phyloP scores from a whole-genome alignment of 2,888 invertebrate genomes.

The Orchesellides sinensis region DNA sequence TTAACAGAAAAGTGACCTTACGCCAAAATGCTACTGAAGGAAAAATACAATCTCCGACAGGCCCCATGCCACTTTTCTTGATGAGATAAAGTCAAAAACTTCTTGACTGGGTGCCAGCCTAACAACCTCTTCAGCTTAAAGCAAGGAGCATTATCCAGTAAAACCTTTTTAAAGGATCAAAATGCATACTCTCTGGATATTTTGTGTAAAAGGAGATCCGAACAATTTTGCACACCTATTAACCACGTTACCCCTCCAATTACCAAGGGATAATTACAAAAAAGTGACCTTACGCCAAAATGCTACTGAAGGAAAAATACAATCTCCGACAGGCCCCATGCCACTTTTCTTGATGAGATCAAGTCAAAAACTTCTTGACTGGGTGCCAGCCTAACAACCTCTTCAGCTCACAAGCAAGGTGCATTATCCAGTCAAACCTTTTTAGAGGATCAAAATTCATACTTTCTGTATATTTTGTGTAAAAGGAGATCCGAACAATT shows the following conservation, averaged over 20 bases:
- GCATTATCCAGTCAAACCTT: background rate
- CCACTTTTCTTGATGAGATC: slow-evolving; percentile 50
- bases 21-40: slow-evolving; percentile 47
- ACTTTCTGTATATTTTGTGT: slow-evolving; percentile 34
- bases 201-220: slow-evolving; percentile 41
- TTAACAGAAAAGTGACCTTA: slow-evolving; percentile 49
- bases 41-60: too few species aligned
- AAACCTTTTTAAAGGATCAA: background rate
- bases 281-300: slow-evolving; percentile 59
- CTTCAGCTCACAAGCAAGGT: slow-evolving; percentile 15
- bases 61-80: slow-evolving; percentile 50
- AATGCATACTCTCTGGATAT: slow-evolving; percentile 25
- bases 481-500: slow-evolving; percentile 43
- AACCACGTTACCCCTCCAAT: slow-evolving; percentile 41
- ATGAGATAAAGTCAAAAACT: slow-evolving; percentile 50
- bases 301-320: slow-evolving; percentile 12
- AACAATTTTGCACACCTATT: slow-evolving; percentile 51
- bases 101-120: slow-evolving; percentile 46
- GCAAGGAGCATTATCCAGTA: too few species aligned
- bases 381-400: slow-evolving; percentile 41
- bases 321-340: slow-evolving; percentile 46
- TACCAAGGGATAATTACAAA: slow-evolving; percentile 46
- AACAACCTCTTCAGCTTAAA: slow-evolving; percentile 24
- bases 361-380: slow-evolving; percentile 46
- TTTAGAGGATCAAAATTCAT: background rate